Evolutionary conservation across 2,113 vertebrate genomes (phyloP).

Genomic region (Synchiropus splendidus): DNA sequence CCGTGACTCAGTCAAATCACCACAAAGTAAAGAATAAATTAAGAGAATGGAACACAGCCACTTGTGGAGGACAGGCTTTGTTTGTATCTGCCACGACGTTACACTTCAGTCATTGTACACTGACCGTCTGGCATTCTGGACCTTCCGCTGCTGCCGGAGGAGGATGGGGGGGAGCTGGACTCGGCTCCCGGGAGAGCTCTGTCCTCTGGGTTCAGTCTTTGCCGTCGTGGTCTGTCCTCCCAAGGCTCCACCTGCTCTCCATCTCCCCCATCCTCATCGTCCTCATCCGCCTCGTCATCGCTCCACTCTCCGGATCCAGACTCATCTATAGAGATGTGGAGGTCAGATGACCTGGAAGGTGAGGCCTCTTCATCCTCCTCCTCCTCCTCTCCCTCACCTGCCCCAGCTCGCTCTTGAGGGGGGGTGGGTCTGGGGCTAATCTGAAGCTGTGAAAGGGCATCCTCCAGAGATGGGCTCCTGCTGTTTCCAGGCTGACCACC

Average conservation of each 20-base stretch:
- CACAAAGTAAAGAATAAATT: constrained; percentile 45
- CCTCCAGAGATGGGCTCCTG: constrained; percentile 67
- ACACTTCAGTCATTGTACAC: constrained; percentile 97
- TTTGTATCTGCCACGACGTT: constrained; percentile 40
- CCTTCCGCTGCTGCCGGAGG: constrained; percentile 64
- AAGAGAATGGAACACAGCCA: constrained; percentile 37
- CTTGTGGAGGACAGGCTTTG: constrained; percentile 4
- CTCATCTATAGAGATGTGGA: constrained; percentile 78
- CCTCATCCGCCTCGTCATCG: constrained; percentile 69
- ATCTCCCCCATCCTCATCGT: constrained; percentile 60
- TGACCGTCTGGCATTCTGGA: constrained; percentile 94
- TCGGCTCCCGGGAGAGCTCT: constrained; percentile 68
- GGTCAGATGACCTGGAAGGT: constrained; percentile 70
- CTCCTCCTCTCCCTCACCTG: constrained; percentile 80
- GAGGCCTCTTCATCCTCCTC: constrained; percentile 69
- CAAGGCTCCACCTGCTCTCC: constrained; percentile 44
- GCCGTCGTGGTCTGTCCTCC: constrained; percentile 74
- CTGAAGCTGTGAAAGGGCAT: constrained; percentile 81
- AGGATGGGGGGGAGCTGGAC: constrained; percentile 41
- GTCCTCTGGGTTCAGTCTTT: constrained; percentile 69
- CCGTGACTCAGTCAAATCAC: constrained; percentile 30
- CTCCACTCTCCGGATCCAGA: constrained; percentile 83
- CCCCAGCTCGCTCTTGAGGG: constrained; percentile 71
- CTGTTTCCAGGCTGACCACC: constrained; percentile 76
- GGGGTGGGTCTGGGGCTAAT: constrained; percentile 62